phyloP scores from a whole-genome alignment of 1,140 invertebrate species.

The Mya arenaria region DNA sequence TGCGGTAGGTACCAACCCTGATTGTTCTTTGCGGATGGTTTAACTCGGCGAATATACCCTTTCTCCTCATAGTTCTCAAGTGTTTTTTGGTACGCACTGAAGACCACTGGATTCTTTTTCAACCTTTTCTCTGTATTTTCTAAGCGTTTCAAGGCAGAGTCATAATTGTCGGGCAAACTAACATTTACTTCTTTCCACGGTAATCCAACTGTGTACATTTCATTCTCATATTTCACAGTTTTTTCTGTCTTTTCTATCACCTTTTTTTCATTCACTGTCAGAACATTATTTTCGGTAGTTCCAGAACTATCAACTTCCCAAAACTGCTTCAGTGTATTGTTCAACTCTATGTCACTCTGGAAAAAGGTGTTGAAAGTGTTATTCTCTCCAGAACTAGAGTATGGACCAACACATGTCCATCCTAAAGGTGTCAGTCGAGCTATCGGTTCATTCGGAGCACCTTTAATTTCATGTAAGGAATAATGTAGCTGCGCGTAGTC shows the following conservation, averaged over 20 bases:
- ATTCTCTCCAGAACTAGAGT: neutral
- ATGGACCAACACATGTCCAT: constrained; percentile 1
- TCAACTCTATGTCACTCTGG: neutral
- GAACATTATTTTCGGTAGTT: neutral
- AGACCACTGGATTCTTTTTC: neutral
- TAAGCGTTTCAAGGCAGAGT: neutral
- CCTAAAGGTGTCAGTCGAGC: constrained; percentile 15
- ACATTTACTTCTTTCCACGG: constrained; percentile 41
- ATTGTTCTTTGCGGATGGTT: no score
- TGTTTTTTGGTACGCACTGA: constrained; percentile 3
- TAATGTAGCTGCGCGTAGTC: neutral
- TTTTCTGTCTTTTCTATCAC: neutral
- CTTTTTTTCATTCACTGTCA: neutral
- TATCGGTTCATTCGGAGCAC: neutral
- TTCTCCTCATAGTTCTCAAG: neutral
- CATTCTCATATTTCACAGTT: neutral
- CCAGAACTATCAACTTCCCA: constrained; percentile 32
- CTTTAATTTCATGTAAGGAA: neutral
- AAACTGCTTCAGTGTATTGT: neutral
- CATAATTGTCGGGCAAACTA: constrained; percentile 5
- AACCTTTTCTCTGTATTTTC: constrained; percentile 33
- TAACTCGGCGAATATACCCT: constrained; percentile 7
- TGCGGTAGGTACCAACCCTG: constrained; percentile 57
- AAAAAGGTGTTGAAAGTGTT: neutral
- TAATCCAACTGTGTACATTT: constrained; percentile 27